phyloP scores from a whole-genome alignment of 2,113 vertebrate genomes.

The Ifrita kowaldi region DNA sequence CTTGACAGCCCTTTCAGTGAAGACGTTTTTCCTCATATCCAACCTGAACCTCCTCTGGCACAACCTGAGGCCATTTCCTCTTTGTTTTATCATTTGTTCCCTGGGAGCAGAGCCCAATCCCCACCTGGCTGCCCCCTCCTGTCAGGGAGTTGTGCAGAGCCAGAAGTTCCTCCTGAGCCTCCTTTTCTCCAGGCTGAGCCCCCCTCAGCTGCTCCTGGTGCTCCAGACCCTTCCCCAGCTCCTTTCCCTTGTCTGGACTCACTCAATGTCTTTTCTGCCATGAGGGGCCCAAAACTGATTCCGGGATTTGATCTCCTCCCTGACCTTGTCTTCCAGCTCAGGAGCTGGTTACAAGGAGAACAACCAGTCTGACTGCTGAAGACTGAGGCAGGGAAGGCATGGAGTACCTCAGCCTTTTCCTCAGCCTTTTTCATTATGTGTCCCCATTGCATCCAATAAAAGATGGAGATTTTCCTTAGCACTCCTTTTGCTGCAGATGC shows the following conservation, averaged over 20 bases:
- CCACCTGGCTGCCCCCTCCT: not conserved
- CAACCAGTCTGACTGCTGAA: not conserved
- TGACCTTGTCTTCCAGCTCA: not conserved
- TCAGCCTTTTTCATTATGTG: not conserved
- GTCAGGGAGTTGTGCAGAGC: not conserved
- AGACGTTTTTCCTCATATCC: not conserved
- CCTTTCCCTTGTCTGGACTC: not conserved
- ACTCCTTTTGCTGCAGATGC: not conserved
- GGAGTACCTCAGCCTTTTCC: not conserved
- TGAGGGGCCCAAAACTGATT: not conserved
- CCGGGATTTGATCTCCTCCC: not conserved
- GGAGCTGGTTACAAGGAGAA: not conserved
- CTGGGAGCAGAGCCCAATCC: not conserved
- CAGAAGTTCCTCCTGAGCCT: not conserved
- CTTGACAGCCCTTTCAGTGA: not conserved
- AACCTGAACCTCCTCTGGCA: not conserved
- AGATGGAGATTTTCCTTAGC: not conserved
- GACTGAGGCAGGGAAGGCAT: not conserved
- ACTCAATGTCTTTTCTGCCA: not conserved
- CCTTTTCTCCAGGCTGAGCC: not conserved
- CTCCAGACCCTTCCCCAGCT: not conserved
- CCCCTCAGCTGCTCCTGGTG: not conserved
- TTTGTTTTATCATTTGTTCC: not conserved
- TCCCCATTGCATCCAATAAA: not conserved
- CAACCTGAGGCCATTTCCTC: not conserved